Conservation (phyloP, 2,888 invertebrate genomes). For the Phytoseiulus persimilis region DNA sequence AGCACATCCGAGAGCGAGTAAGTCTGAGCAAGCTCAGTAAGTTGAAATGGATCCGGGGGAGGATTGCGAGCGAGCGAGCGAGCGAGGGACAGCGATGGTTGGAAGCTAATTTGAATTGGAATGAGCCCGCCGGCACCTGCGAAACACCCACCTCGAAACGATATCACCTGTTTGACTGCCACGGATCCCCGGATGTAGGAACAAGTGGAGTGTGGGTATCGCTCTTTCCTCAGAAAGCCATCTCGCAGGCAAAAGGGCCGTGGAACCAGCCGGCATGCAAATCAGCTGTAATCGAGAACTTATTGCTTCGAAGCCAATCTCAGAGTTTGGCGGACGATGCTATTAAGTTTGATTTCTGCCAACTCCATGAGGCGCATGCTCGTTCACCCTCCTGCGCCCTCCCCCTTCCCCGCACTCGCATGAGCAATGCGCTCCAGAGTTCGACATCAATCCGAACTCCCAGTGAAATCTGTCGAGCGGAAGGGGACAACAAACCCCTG, state of each 20-base stretch:
- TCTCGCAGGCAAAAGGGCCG: background rate
- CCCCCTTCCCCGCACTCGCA: background rate
- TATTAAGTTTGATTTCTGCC: conserved; percentile 5
- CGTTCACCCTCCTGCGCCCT: background rate
- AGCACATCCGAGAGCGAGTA: background rate
- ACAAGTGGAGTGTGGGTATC: background rate
- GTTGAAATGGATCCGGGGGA: background rate
- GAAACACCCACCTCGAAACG: background rate
- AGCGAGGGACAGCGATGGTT: background rate
- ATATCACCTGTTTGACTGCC: background rate
- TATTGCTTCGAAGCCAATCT: conserved; percentile 17
- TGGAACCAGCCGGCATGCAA: background rate
- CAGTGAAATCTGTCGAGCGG: too few species aligned
- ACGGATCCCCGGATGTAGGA: background rate
- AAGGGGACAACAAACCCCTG: too few species aligned
- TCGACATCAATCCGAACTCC: too few species aligned
- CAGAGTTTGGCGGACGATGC: background rate
- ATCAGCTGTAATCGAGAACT: conserved; percentile 37
- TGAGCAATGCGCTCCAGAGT: too few species aligned
- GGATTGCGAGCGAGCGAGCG: background rate
- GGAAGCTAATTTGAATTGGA: background rate
- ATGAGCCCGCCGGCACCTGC: background rate
- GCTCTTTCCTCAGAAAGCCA: background rate
- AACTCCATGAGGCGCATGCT: background rate
- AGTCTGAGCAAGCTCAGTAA: background rate